Percentiles rank a stretch among this genome's conserved stretches.
Conservation (phyloP, 2,113 vertebrate species). For the Chloebia gouldiae region DNA sequence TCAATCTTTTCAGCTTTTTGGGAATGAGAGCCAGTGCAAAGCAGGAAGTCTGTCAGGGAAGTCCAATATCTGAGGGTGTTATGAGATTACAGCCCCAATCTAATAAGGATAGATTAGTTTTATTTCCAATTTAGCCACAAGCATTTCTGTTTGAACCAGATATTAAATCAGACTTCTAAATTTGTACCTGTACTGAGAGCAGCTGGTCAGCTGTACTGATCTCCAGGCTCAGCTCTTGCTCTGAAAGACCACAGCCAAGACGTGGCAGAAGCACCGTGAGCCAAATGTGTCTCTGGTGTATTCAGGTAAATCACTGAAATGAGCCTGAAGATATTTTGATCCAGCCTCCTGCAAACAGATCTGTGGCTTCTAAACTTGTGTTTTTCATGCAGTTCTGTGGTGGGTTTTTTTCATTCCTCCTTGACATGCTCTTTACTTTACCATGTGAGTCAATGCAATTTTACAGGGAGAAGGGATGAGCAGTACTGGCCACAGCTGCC, state of each 20-base stretch:
- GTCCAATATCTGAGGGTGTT: constrained; percentile 60
- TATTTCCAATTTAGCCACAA: constrained; percentile 60
- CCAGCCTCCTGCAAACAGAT: background rate
- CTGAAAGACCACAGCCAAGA: background rate
- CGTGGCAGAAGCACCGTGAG: background rate
- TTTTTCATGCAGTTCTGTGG: background rate
- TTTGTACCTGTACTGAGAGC: constrained; percentile 9
- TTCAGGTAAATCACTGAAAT: constrained; percentile 8
- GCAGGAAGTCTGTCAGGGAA: constrained; percentile 47
- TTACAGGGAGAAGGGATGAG: background rate
- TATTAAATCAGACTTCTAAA: constrained; percentile 58
- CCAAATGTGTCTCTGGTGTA: background rate
- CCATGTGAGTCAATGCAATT: background rate
- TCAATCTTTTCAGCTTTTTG: constrained; percentile 5
- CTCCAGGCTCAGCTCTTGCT: background rate
- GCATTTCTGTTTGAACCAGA: constrained; percentile 38
- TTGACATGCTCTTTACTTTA: background rate
- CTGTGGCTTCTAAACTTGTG: background rate
- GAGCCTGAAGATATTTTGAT: background rate
- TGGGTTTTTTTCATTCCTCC: background rate
- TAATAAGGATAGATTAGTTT: constrained; percentile 68
- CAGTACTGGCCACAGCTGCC: background rate
- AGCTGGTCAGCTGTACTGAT: background rate
- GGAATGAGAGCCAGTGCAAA: constrained; percentile 8
- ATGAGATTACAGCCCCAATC: constrained; percentile 59